Evolutionary conservation across 2,888 invertebrate genomes (phyloP), one percentile per base, ranked within the genome.

Genomic region (Eutolmus rufibarbis): DNA sequence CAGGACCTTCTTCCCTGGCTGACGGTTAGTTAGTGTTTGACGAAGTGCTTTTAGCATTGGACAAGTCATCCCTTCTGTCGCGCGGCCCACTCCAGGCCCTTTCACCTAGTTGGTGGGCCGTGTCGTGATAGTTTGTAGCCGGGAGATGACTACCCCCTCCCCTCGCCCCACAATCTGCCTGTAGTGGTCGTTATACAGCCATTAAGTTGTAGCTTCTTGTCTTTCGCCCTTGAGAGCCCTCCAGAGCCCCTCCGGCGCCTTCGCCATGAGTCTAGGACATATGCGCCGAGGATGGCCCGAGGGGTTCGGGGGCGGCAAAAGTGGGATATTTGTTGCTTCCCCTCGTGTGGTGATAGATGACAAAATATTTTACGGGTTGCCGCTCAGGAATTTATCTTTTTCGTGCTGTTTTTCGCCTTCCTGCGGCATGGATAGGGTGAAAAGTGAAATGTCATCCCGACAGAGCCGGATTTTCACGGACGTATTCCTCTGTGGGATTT

Each of bases 311-410:
- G 43, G 28, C 14, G 23, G 66, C 12, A 56, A 19, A 19, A 19
- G 56, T 23, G 12, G 66, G 66, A 40, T 79, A 79, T 79, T 79
- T 79, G 79, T 79, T 79, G 79, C 79, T 79, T 79, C 79, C 79
- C 79, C 79, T 79, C 23, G 79, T 79, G 51, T 79, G 51, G 79
- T 79, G 79, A 79, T 79, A 79, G 79, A 79, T 79, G 79, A 79
- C 79, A 79, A 79, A 79, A 79, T 79, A 79, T 79, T 79, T 79
- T 79, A 79, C 79, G 79, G 79, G 79, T 79, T 79, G 79, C 51
- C 79, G 79, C 79, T 79, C 79, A 79, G 79, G 79, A 79, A 79
- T 79, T 79, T 79, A 51, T 79, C 51, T 78, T 79, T 79, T 79
- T 79, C 34, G 34, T 37, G 37, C 37, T 76, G 34, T 76, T 40